Percentiles rank a stretch among this genome's conserved stretches.
Conservation (phyloP, 1,140 invertebrate species). For the Ooceraea biroi region DNA sequence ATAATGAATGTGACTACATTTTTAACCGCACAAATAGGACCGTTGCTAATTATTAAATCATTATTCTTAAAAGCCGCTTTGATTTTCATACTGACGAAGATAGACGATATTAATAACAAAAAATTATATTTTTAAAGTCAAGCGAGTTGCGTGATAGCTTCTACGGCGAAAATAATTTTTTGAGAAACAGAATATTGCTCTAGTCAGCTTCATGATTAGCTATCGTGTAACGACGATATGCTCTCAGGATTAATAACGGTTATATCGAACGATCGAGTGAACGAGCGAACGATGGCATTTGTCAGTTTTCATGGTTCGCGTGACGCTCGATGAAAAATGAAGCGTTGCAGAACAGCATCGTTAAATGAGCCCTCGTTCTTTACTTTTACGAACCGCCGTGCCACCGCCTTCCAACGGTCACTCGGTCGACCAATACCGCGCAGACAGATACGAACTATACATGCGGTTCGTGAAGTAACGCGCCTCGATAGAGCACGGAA, state of each 20-base stretch:
- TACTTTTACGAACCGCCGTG: conserved; percentile 55
- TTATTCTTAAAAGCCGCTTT: background rate
- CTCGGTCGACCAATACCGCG: background rate
- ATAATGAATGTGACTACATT: conserved; percentile 6
- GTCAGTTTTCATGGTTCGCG: conserved; percentile 66
- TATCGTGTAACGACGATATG: background rate
- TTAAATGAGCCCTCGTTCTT: conserved; percentile 64
- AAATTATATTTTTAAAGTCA: background rate
- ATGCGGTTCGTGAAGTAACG: conserved; percentile 18
- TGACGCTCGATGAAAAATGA: conserved; percentile 69
- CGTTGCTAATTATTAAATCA: background rate
- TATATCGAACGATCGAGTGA: background rate
- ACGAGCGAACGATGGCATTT: conserved; percentile 27
- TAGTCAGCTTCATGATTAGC: background rate
- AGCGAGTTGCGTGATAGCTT: background rate
- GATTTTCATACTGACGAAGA: too few relatives aligned
- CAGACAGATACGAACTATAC: background rate
- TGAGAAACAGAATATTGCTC: background rate
- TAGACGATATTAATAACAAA: background rate
- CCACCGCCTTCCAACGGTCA: background rate
- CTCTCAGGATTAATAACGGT: background rate
- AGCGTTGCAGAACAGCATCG: conserved; percentile 63
- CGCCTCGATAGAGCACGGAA: background rate
- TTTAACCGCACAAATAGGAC: background rate
- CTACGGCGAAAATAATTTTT: too few relatives aligned